A percentile compares a stretch with the other conserved stretches of the same genome.
Conservation (phyloP, 2,888 invertebrate species). For the Melieria omissa region DNA sequence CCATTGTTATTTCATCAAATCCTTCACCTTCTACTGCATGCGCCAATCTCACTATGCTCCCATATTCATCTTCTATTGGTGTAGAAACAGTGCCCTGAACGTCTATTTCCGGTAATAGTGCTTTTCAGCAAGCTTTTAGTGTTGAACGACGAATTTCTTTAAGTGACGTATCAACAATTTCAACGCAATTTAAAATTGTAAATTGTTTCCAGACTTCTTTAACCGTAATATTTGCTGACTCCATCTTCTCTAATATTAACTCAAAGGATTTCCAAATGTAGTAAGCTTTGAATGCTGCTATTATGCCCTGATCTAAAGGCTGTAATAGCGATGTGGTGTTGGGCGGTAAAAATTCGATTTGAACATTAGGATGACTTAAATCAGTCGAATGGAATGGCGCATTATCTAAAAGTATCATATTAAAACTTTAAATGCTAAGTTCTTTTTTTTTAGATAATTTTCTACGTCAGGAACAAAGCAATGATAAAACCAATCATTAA, state of each 20-base stretch:
- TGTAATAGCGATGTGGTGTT: conserved; percentile 25
- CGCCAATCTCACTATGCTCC: too few species aligned
- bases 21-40: conserved; percentile 31
- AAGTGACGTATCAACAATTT: neutral
- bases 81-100: too few species aligned
- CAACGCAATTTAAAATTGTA: too few species aligned
- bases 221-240: conserved; percentile 31
- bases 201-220: too few species aligned
- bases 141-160: conserved; percentile 21
- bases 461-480: too few species aligned
- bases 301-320: too few species aligned
- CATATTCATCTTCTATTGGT: too few species aligned
- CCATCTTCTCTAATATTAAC: conserved; percentile 38
- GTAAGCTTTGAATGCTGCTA: conserved; percentile 18
- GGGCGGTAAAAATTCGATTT: conserved; percentile 11
- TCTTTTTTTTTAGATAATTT: too few species aligned
- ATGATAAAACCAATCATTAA: too few species aligned
- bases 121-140: conserved; percentile 26
- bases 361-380: conserved; percentile 28
- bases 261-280: conserved; percentile 31
- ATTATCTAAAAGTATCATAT: conserved; percentile 15
- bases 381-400: conserved; percentile 14
- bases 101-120: conserved; percentile 8
- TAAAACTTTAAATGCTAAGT: too few species aligned
- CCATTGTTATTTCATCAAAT: conserved; percentile 28